A percentile compares a stretch with the other conserved stretches of the same genome.
phyloP scores from a whole-genome alignment of 2,888 invertebrate genomes.

The Deilephila elpenor region DNA sequence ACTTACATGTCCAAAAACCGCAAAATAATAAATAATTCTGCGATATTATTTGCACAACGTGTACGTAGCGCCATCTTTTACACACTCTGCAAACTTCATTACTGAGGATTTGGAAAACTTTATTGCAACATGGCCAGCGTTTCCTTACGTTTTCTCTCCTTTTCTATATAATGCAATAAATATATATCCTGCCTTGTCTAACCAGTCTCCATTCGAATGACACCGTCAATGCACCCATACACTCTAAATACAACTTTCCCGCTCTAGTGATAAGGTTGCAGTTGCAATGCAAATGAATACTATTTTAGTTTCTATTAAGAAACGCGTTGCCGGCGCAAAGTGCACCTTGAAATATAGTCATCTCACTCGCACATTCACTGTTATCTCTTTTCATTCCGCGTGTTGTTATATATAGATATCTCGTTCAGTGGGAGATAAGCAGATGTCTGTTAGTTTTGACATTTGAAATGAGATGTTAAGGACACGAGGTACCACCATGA shows the following conservation, averaged over 20 bases:
- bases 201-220: conserved; percentile 56
- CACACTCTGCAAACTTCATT: conserved; percentile 57
- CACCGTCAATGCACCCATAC: conserved; percentile 54
- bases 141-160: conserved; percentile 60
- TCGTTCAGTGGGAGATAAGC: conserved; percentile 78
- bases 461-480: conserved; percentile 64
- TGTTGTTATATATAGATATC: conserved; percentile 80
- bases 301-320: conserved; percentile 60
- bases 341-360: conserved; percentile 75
- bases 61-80: conserved; percentile 77
- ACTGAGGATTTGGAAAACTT: conserved; percentile 63
- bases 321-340: conserved; percentile 63
- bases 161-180: conserved; percentile 52
- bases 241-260: conserved; percentile 70
- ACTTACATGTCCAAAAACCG: not conserved
- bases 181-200: conserved; percentile 63
- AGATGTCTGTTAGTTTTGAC: conserved; percentile 71
- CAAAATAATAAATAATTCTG: not conserved
- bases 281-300: conserved; percentile 68
- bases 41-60: conserved; percentile 41
- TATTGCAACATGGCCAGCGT: conserved; percentile 68
- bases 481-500: conserved; percentile 75
- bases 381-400: conserved; percentile 77
- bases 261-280: conserved; percentile 72
- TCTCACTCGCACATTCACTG: conserved; percentile 70